Conservation (phyloP, 1,140 invertebrate genomes). For the Dendrolimus kikuchii region DNA sequence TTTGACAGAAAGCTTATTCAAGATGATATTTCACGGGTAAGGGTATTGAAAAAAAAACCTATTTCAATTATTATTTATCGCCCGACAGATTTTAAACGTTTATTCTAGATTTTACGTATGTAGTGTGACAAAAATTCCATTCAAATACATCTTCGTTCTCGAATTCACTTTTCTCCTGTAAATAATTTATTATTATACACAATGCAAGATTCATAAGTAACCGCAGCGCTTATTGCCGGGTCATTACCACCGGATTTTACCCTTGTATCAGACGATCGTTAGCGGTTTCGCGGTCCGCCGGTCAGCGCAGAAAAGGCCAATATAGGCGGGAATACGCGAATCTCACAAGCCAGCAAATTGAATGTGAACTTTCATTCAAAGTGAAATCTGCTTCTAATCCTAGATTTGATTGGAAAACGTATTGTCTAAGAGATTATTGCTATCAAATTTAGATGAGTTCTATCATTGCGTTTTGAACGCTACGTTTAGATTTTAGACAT, state of each 20-base stretch:
- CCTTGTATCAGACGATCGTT: slow-evolving; percentile 11
- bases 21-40: too few species aligned
- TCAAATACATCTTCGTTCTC: too few species aligned
- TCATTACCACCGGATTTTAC: slow-evolving; percentile 17
- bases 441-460: slow-evolving; percentile 13
- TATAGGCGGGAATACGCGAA: slow-evolving; percentile 17
- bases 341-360: slow-evolving; percentile 27
- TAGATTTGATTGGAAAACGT: slow-evolving; percentile 9
- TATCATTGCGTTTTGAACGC: not conserved
- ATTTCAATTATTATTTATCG: too few species aligned
- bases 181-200: too few species aligned
- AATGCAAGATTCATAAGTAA: not conserved
- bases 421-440: slow-evolving; percentile 8
- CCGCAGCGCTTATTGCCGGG: slow-evolving; percentile 1
- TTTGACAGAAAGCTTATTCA: too few species aligned
- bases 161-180: too few species aligned
- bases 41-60: too few species aligned
- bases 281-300: slow-evolving; percentile 13
- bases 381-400: slow-evolving; percentile 21
- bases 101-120: too few species aligned
- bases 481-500: too few species aligned
- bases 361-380: slow-evolving; percentile 31
- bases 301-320: not conserved
- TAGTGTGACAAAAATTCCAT: too few species aligned
- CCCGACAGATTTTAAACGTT: too few species aligned